Evolutionary conservation across 1,140 invertebrate species (phyloP), one percentile per base, ranked within the genome.

Genomic region (Piezodorus guildinii): DNA sequence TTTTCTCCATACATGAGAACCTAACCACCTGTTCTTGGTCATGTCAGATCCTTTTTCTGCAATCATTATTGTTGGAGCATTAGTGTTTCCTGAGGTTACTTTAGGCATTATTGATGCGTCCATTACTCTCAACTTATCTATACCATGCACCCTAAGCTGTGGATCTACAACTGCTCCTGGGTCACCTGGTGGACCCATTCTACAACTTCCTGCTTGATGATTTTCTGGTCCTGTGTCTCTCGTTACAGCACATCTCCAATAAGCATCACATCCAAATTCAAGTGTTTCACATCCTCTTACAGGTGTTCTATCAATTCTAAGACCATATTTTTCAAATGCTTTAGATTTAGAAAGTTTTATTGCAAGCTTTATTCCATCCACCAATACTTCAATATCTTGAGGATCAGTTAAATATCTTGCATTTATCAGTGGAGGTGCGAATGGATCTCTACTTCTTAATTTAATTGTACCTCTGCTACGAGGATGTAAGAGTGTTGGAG

Each of bases 51-150:
- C 87, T 65, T 86, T 82, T 70, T 93, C 89, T 0, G 83, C 90
- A 44, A 93, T 87, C 88, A 93, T 91, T 39, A 91, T 85, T 19
- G 80, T 77, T 0, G 89, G 86, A 5, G 88, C 87, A 70, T 89
- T 87, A 1, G 88, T 90, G 71, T 91, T 91, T 9, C 88, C 88
- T 1, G 84, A 85, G 1, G 82, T 80, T 2, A 88, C 81, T 1
- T 73, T 71, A 0, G 88, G 88, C 83, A 90, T 88, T n/a, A 90
- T 77, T 21, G 86, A 89, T 0, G 86, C 86, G 71, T 91, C 88
- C 2, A 85, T 84, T 14, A 91, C 84, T 25, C 88, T 75, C 5
- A 90, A 76, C 9, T 83, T 78, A 45, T 80, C 78, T 3, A 90
- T 75, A 0, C 87, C 87, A 69, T 85, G 78, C 0, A 90, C 85